Evolutionary conservation across 30 jellyfish, hydroid and myxozoan genomes (phyloP), one percentile per base, ranked within the genome.

Genomic region (Hydractinia symbiolongicarpus): DNA sequence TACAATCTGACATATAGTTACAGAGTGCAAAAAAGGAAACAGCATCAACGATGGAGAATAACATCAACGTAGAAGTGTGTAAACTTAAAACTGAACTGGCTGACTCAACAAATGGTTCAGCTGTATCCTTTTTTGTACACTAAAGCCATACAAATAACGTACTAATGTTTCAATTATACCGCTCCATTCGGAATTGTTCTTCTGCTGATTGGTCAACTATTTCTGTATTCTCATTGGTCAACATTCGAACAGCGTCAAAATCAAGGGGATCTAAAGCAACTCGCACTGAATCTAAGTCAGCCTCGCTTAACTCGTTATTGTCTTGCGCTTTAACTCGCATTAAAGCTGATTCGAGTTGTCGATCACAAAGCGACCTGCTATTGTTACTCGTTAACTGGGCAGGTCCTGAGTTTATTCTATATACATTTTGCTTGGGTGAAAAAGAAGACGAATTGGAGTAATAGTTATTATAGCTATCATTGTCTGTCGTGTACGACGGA

Each of bases 121-220:
- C 44, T 30, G 44, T 30, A 30, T 30, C 44, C 44, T 30, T 30
- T 30, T 30, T 30, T 30, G 44, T 30, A 30, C 44, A 30, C 44
- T 30, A 30, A 30, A 30, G 44, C 44, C 44, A 1, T 30, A 30
- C 44, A 30, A 30, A 30, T 30, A 30, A 30, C 44, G 44, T 30
- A 30, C 44, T 30, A n/a, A n/a, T n/a, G 44, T 30, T 30, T 30
- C 56, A 84, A 67, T 75, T 78, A 67, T 68, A 77, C 5, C 97
- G 88, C 54, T 93, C 98, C 67, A 87, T 88, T 56, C 98, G 67
- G 88, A 93, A 93, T 74, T 87, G 96, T 54, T 93, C 95, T 49
- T 93, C 98, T 16, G 88, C 91, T 9, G 94, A 55, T 53, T 84
- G 96, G 69, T 93, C 98, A 10, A 93, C 98, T 54, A 93, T 89